Conservation (phyloP, 2,888 invertebrate genomes). For the Calephelis perditalis region DNA sequence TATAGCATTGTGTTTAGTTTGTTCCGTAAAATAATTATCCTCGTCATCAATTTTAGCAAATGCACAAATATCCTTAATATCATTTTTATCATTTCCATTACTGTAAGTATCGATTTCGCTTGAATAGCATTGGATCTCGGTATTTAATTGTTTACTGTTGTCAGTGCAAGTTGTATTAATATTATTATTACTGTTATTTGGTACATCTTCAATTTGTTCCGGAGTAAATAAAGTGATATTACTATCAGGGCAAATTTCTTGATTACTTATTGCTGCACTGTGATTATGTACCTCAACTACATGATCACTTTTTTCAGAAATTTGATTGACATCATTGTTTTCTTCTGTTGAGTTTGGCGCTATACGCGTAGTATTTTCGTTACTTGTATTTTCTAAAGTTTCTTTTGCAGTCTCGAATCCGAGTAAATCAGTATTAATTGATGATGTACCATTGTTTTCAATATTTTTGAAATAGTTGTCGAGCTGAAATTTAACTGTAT, state of each 20-base stretch:
- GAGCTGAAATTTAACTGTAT: slow-evolving; percentile 49
- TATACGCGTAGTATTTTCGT: neutral
- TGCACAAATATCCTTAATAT: neutral
- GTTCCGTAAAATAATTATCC: neutral
- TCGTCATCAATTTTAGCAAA: neutral
- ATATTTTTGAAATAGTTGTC: slow-evolving; percentile 46
- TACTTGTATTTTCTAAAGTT: neutral
- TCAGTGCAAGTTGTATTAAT: neutral
- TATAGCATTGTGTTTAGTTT: neutral
- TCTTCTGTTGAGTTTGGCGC: neutral
- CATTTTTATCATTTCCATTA: neutral
- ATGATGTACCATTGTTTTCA: slow-evolving; percentile 24
- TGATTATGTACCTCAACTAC: too few species aligned
- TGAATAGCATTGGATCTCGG: too few species aligned
- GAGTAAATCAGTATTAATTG: slow-evolving; percentile 28
- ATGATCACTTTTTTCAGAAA: neutral
- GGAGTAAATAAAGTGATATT: neutral
- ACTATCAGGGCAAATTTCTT: neutral
- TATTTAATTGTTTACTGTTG: neutral
- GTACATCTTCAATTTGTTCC: neutral
- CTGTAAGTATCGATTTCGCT: too few species aligned
- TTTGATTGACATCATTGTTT: neutral
- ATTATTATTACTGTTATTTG: neutral
- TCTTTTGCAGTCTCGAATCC: slow-evolving; percentile 21
- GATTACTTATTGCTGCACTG: too few species aligned